Percentiles rank a stretch among this genome's conserved stretches.
phyloP scores from a whole-genome alignment of 2,797 vertebrate genomes.

The Rhincodon typus region DNA sequence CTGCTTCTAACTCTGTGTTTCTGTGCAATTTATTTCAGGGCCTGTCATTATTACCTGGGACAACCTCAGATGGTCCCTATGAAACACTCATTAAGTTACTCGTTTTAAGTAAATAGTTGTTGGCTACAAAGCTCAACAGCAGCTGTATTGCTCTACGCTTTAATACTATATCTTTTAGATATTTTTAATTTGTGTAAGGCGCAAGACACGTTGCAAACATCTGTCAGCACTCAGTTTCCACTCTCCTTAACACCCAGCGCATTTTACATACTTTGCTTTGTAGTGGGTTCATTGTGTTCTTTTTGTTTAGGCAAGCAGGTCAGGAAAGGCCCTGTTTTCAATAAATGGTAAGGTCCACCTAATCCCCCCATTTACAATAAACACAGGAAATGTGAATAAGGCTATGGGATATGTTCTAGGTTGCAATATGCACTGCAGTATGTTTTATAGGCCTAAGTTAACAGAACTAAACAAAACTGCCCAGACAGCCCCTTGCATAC shows the following conservation, averaged over 20 bases:
- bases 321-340: conserved; percentile 22
- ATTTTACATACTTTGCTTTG: conserved; percentile 21
- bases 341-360: conserved; percentile 13
- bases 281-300: conserved; percentile 29
- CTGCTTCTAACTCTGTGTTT: neutral
- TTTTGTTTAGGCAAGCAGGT: conserved; percentile 28
- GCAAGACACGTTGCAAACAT: conserved; percentile 26
- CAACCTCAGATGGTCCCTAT: neutral
- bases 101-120: neutral
- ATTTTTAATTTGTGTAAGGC: conserved; percentile 19
- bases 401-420: no score
- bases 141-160: neutral
- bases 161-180: conserved; percentile 3
- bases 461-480: conserved; percentile 15
- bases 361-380: conserved; percentile 27
- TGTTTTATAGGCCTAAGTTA: conserved; percentile 8
- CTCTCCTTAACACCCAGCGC: neutral
- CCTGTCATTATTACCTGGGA: neutral
- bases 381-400: no score
- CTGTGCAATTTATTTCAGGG: neutral
- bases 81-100: neutral
- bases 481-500: neutral
- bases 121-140: neutral
- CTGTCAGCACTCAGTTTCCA: conserved; percentile 30
- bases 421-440: no score